Evolutionary conservation across 2,113 vertebrate genomes (phyloP).

Genomic region (Centrocercus urophasianus): DNA sequence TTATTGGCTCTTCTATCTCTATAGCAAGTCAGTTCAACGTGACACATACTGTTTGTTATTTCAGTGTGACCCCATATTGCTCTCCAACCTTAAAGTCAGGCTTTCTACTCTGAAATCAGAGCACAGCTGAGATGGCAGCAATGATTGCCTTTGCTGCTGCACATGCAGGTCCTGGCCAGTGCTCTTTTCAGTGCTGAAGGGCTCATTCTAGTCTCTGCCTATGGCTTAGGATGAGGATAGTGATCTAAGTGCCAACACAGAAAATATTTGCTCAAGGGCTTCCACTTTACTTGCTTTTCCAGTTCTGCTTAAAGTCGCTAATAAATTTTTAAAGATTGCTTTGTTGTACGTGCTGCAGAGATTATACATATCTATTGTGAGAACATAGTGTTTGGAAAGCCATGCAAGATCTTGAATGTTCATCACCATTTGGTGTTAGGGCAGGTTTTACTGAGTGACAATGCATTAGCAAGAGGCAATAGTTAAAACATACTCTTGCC

Average conservation of each 20-base stretch:
- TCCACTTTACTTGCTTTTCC: background rate
- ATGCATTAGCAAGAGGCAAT: background rate
- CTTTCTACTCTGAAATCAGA: background rate
- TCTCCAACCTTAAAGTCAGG: background rate
- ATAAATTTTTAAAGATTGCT: background rate
- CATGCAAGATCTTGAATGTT: fast-evolving
- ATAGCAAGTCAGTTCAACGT: background rate
- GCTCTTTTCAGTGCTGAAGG: background rate
- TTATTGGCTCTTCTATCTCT: background rate
- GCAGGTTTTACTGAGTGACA: background rate
- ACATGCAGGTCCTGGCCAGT: background rate
- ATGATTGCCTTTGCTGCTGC: background rate
- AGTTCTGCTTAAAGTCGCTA: background rate
- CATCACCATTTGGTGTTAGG: background rate
- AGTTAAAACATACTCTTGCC: background rate
- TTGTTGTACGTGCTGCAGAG: background rate
- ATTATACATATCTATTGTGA: background rate
- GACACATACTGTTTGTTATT: background rate
- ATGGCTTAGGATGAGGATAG: background rate
- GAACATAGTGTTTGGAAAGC: background rate
- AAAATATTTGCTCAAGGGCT: slow-evolving; percentile 19
- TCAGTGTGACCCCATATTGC: too few species aligned
- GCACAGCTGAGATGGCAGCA: background rate
- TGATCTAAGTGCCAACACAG: background rate
- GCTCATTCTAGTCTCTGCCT: background rate